Evolutionary conservation across 37 sponge, comb jelly and placozoan species (phyloP), one percentile per base, ranked within the genome.

Genomic region (Agelas oroides): DNA sequence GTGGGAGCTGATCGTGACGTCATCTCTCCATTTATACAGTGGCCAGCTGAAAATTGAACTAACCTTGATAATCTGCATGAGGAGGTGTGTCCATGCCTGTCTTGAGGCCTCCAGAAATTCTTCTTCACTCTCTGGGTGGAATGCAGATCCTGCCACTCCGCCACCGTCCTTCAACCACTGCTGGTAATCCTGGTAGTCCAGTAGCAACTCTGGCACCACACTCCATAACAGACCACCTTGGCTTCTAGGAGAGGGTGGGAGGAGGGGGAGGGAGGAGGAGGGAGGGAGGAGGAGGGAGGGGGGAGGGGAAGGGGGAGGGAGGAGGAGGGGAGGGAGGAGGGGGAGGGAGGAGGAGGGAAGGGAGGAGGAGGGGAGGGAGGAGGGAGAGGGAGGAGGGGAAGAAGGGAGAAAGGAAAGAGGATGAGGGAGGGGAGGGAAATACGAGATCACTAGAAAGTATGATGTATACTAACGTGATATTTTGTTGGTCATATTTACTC

Each of bases 61-160:
- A n/a, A 93, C 94, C 90, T 93, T 93, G 12, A 90, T 56, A 28
- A 81, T 70, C 58, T 90, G 94, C 76, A 90, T 77, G 34, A 93
- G 67, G 25, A 93, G 58, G 62, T 80, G 71, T 62, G 87, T 93
- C 94, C 94, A 93, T 33, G 91, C 64, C 33, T 86, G 86, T 20
- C 41, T 37, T 0, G 94, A 93, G 1, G 59, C 24, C 1, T 66
- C 57, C 17, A 82, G 58, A 53, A 93, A 93, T 68, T 93, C 77
- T 56, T 80, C 81, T 35, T 75, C 53, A 20, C 34, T 17, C 0
- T 25, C 25, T 36, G 63, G 72, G 38, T 58, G 24, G 30, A 60
- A 37, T 1, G 15, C 28, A 1, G 53, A n/a, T 3, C 53, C 21
- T 32, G 52, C 54, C 46, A 27, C 27, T 15, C 46, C 53, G 3